Evolutionary conservation across 1,140 invertebrate species (phyloP).

Genomic region (Scaptomyza montana): DNA sequence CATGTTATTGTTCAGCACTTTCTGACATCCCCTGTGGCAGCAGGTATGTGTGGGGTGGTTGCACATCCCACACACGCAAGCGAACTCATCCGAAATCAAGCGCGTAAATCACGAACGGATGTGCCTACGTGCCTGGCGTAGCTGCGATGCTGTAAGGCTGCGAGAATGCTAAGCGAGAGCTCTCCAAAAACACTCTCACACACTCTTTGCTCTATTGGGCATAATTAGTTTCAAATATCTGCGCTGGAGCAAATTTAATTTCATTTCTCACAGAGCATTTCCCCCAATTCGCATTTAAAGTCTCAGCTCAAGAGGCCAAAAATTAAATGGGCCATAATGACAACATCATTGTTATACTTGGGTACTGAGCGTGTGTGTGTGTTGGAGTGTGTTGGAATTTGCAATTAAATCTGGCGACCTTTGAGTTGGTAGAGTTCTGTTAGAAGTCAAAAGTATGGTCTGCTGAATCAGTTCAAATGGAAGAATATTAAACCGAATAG

Average conservation of each 20-base stretch:
- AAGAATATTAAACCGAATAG: neutral
- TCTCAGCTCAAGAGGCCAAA: neutral
- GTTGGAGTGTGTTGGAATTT: slow-evolving; percentile 33
- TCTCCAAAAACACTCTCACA: neutral
- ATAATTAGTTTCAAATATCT: slow-evolving; percentile 83
- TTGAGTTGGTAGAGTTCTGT: neutral
- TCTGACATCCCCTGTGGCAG: slow-evolving; percentile 32
- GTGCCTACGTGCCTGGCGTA: slow-evolving; percentile 61
- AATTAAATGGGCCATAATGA: slow-evolving; percentile 29
- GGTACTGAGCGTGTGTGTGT: slow-evolving; percentile 2
- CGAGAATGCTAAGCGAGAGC: slow-evolving; percentile 13
- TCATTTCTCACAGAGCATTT: slow-evolving; percentile 58
- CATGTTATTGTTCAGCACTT: slow-evolving; percentile 7
- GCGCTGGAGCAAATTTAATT: slow-evolving; percentile 72
- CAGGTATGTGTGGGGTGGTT: neutral
- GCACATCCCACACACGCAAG: slow-evolving; percentile 1
- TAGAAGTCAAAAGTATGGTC: slow-evolving; percentile 20
- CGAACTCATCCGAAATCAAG: slow-evolving; percentile 11
- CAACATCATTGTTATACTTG: slow-evolving; percentile 36
- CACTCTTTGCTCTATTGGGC: slow-evolving; percentile 71
- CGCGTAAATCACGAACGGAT: slow-evolving; percentile 76
- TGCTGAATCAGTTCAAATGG: neutral
- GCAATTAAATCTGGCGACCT: slow-evolving; percentile 37
- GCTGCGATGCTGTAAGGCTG: neutral
- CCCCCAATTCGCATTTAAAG: slow-evolving; percentile 61